phyloP scores from a whole-genome alignment of 2,888 invertebrate species.

The Rotaria macrura region DNA sequence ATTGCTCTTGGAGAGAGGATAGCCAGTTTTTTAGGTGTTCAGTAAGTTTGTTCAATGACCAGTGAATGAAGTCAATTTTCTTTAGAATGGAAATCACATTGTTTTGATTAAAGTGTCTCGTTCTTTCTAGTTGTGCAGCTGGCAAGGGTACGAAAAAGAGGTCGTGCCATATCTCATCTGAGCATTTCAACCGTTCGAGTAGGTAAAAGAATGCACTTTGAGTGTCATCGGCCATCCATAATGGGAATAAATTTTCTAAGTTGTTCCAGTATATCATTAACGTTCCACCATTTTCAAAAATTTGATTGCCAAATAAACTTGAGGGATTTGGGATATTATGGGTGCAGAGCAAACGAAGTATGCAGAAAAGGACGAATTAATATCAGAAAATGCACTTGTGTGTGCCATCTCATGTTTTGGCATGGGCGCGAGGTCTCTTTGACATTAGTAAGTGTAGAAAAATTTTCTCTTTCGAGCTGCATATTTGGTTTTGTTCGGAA shows the following conservation, averaged over 20 bases:
- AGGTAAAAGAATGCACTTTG: not conserved
- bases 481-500: too few relatives aligned
- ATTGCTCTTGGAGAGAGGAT: not conserved
- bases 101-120: not conserved
- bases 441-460: too few relatives aligned
- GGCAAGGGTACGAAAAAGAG: not conserved
- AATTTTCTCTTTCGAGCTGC: too few relatives aligned
- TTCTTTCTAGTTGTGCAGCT: not conserved
- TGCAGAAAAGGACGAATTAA: too few relatives aligned
- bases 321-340: not conserved
- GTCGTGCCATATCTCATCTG: not conserved
- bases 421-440: too few relatives aligned
- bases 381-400: too few relatives aligned
- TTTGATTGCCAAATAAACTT: not conserved
- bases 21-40: not conserved
- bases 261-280: not conserved
- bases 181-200: not conserved
- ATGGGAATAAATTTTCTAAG: not conserved
- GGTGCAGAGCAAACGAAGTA: too few relatives aligned
- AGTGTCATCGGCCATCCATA: not conserved
- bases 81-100: not conserved
- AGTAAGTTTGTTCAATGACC: not conserved
- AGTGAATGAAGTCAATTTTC: not conserved
- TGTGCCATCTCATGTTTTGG: too few relatives aligned
- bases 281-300: not conserved